Conservation (phyloP, 2,888 invertebrate species). For the Chorisops tibialis region DNA sequence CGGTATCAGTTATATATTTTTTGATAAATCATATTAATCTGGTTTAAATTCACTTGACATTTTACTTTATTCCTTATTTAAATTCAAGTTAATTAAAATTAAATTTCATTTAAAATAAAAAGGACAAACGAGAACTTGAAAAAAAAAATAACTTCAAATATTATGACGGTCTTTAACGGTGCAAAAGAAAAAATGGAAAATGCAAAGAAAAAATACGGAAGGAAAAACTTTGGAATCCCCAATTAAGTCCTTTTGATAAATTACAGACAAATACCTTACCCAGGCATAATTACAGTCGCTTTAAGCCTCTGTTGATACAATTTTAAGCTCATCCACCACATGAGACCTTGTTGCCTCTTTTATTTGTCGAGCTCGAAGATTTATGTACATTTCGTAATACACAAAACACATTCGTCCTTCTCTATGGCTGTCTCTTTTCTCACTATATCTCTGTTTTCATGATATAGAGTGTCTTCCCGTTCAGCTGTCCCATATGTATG, state of each 20-base stretch:
- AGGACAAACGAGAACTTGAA: too few species aligned
- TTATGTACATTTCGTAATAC: neutral
- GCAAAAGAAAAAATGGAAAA: neutral
- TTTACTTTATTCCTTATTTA: too few species aligned
- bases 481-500: neutral
- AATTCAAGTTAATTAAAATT: too few species aligned
- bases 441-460: neutral
- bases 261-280: slow-evolving; percentile 35
- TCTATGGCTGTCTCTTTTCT: neutral
- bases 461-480: too few species aligned
- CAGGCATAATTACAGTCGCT: slow-evolving; percentile 33
- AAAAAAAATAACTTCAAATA: neutral
- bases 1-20: too few species aligned
- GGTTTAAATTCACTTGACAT: too few species aligned
- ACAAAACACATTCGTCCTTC: neutral
- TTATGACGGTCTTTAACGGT: neutral
- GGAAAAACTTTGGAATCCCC: slow-evolving; percentile 18
- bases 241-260: slow-evolving; percentile 36
- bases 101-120: too few species aligned
- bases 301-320: slow-evolving; percentile 35
- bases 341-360: slow-evolving; percentile 33
- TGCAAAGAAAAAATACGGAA: neutral
- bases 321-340: slow-evolving; percentile 35
- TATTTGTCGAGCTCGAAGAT: slow-evolving; percentile 4
- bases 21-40: too few species aligned